These are phyloP conservation scores for Melitaea athalia DNA, from an alignment of 2,888 invertebrate genomes.

Conservation along the genomic window DNA sequence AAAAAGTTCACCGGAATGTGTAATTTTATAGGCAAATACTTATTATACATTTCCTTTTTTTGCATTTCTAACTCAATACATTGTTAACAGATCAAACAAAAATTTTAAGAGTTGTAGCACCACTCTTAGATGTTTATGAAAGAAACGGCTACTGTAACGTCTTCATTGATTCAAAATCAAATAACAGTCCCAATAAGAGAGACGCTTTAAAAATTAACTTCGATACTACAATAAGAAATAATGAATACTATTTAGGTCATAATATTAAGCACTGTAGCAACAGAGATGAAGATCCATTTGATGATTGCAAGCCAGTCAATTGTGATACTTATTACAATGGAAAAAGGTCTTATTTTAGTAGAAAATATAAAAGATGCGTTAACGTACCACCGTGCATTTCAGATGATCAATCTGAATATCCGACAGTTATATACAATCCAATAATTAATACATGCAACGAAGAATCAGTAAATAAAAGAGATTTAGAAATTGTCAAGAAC, in stretches of 20 bases:
- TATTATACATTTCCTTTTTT: not conserved
- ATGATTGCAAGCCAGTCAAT: conserved; percentile 64
- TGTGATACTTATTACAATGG: conserved; percentile 69
- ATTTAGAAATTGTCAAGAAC: conserved; percentile 56
- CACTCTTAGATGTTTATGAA: conserved; percentile 56
- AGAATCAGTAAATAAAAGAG: conserved; percentile 50
- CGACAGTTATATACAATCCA: conserved; percentile 55
- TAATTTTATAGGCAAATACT: no score
- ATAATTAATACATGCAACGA: conserved; percentile 55
- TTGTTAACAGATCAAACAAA: conserved; percentile 51
- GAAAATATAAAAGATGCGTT: conserved; percentile 52
- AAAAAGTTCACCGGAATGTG: no score
- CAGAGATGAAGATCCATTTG: conserved; percentile 63
- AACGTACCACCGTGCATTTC: conserved; percentile 51
- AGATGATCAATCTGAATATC: conserved; percentile 43
- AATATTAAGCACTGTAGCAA: conserved; percentile 50
- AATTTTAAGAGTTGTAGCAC: conserved; percentile 58
- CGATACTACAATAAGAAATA: conserved; percentile 53
- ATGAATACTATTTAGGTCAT: conserved; percentile 34
- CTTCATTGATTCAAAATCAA: conserved; percentile 58
- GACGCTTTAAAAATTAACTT: conserved; percentile 60
- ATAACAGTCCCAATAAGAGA: conserved; percentile 48
- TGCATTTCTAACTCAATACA: not conserved
- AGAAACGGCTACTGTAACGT: conserved; percentile 62
- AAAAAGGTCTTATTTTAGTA: conserved; percentile 53